phyloP scores from a whole-genome alignment of 2,888 invertebrate species.

The Macrosoma leucophasiata region DNA sequence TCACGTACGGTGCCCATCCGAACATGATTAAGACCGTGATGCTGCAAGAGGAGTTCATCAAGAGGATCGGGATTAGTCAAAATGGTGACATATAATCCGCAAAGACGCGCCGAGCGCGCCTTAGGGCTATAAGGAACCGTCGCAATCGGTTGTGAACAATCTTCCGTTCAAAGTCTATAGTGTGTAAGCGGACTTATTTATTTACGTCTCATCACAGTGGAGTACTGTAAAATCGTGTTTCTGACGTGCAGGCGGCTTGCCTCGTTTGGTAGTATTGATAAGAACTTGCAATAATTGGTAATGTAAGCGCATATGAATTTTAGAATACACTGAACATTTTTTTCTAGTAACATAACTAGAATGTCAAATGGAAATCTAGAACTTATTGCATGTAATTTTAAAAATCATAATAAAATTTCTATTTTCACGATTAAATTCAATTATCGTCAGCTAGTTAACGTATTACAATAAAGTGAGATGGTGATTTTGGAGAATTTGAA shows the following conservation, averaged over 20 bases:
- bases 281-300: no score
- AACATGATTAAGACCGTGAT: slow-evolving; percentile 72
- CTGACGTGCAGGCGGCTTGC: slow-evolving; percentile 31
- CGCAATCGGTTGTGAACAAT: slow-evolving; percentile 71
- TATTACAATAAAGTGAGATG: no score
- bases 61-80: slow-evolving; percentile 71
- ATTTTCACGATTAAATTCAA: no score
- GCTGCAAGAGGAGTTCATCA: slow-evolving; percentile 72
- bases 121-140: slow-evolving; percentile 68
- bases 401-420: no score
- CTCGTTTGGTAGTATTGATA: no score
- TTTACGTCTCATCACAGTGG: slow-evolving; percentile 67
- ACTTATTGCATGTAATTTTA: no score
- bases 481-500: no score
- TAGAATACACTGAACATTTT: no score
- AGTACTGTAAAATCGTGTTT: slow-evolving; percentile 34
- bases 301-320: no score
- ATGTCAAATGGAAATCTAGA: no score
- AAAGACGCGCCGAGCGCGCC: slow-evolving; percentile 69
- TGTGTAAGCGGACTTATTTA: slow-evolving; percentile 72
- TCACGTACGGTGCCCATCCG: slow-evolving; percentile 58
- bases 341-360: no score
- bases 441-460: no score
- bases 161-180: slow-evolving; percentile 65
- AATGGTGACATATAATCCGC: slow-evolving; percentile 73